A percentile compares a stretch with the other conserved stretches of the same genome.
Conservation (phyloP, 2,113 vertebrate genomes). For the Polypterus senegalus region DNA sequence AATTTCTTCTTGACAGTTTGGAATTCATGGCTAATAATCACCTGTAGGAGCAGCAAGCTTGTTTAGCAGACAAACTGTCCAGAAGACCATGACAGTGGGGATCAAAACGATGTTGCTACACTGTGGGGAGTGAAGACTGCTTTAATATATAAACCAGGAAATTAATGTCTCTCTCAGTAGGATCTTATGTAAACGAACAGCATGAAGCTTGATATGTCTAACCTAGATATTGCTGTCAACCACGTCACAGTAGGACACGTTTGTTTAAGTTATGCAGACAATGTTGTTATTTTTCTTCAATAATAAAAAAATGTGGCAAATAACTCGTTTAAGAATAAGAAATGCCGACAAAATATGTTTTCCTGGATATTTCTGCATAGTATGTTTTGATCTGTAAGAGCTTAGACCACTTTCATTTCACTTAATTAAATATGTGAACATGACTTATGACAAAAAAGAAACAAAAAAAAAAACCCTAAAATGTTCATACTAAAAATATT, state of each 20-base stretch:
- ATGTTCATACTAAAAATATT: no score
- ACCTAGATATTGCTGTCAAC: slow-evolving; percentile 7
- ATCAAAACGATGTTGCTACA: slow-evolving; percentile 27
- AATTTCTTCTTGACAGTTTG: slow-evolving; percentile 39
- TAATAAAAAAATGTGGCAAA: no score
- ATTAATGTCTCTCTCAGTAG: slow-evolving; percentile 13
- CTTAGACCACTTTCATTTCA: no score
- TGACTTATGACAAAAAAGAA: no score
- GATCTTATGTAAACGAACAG: slow-evolving; percentile 6
- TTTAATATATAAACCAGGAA: slow-evolving; percentile 13
- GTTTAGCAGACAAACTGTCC: background rate
- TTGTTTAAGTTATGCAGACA: background rate
- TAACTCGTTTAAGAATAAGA: no score
- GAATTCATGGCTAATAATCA: slow-evolving; percentile 33
- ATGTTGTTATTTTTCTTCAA: no score
- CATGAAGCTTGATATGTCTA: slow-evolving; percentile 6
- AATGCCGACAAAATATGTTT: no score
- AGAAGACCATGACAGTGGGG: slow-evolving; percentile 4
- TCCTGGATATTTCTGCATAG: no score
- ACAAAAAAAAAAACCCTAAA: no score
- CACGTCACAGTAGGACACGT: background rate
- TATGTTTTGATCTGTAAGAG: no score
- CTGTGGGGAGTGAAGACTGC: background rate
- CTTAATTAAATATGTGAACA: no score
- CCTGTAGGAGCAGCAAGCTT: slow-evolving; percentile 25